These are phyloP conservation scores for Tenthredo notha DNA, from an alignment of 2,888 invertebrate species.

Conservation along the genomic window DNA sequence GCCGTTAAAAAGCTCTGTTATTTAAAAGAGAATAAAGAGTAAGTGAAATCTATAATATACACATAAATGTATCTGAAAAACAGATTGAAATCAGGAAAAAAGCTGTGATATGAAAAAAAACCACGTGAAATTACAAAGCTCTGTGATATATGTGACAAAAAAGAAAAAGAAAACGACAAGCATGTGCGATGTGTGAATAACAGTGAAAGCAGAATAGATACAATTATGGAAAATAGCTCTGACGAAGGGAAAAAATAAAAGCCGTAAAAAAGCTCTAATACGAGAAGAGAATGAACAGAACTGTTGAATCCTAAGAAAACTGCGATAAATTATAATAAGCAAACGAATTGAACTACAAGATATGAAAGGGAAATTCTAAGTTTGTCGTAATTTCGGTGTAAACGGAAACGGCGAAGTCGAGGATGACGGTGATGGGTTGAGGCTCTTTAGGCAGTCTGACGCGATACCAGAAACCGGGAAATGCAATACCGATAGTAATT, in stretches of 20 bases:
- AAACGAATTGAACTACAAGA: not conserved
- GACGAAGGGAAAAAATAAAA: not conserved
- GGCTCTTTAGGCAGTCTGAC: conserved; percentile 36
- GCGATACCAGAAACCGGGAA: conserved; percentile 23
- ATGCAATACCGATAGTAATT: conserved; percentile 46
- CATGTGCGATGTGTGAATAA: not conserved
- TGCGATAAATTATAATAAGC: not conserved
- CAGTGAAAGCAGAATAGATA: not conserved
- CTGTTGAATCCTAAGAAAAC: not conserved
- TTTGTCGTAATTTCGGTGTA: not conserved
- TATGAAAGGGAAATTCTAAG: not conserved
- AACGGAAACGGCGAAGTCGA: not conserved
- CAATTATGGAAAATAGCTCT: not conserved
- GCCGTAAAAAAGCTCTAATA: not conserved
- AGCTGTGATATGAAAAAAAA: not conserved
- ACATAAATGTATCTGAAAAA: not conserved
- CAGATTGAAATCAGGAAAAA: not conserved
- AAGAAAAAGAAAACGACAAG: not conserved
- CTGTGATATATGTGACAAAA: not conserved
- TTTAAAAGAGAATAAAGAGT: not conserved
- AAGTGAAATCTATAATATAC: not conserved
- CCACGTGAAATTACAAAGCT: not conserved
- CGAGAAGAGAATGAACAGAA: not conserved
- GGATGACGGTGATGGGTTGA: not conserved
- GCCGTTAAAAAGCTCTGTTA: not conserved